Conservation (phyloP, 2,797 vertebrate species). For the Phataginus tricuspis region DNA sequence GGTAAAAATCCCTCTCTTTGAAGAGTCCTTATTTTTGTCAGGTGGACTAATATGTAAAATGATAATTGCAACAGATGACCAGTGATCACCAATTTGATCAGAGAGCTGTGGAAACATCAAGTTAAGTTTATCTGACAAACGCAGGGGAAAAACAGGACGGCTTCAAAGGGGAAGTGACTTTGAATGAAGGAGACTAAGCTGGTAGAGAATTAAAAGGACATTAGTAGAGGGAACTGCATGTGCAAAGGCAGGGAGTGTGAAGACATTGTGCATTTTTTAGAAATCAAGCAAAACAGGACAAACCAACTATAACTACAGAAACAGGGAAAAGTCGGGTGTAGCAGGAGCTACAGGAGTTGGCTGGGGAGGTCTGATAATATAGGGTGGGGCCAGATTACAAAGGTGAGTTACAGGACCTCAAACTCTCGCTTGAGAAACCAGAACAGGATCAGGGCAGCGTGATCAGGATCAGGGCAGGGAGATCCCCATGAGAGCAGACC, state of each 20-base stretch:
- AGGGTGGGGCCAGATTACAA: background rate
- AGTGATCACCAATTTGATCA: background rate
- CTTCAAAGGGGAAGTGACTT: conserved; percentile 6
- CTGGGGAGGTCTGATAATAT: background rate
- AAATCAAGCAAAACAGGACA: background rate
- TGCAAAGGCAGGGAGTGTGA: background rate
- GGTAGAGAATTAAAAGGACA: background rate
- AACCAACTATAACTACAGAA: background rate
- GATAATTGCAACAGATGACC: background rate
- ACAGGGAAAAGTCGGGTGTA: background rate
- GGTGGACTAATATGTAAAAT: background rate
- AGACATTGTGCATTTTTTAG: background rate
- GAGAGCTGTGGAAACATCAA: background rate
- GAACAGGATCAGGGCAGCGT: background rate
- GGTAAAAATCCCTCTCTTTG: background rate
- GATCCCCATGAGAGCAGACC: background rate
- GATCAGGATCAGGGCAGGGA: background rate
- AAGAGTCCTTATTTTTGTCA: background rate
- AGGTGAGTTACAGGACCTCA: background rate
- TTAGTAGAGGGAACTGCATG: background rate
- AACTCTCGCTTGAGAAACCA: background rate
- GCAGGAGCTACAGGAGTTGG: background rate
- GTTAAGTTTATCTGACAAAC: background rate
- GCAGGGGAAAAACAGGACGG: background rate
- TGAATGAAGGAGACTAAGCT: background rate